phyloP scores from a whole-genome alignment of 2,888 invertebrate genomes.

The Epicampocera succincta region DNA sequence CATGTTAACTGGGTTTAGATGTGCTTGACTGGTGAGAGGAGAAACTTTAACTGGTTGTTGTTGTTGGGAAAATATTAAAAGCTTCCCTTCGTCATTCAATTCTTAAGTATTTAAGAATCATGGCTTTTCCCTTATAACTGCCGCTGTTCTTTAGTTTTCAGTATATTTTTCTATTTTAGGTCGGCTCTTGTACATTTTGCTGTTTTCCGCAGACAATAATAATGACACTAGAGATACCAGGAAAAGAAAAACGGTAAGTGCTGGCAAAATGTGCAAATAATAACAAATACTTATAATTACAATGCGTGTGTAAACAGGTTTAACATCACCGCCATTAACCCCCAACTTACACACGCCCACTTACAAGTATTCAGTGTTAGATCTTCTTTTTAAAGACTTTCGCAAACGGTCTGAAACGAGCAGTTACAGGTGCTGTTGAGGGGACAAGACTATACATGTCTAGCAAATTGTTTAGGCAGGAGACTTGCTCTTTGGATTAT shows the following conservation, averaged over 20 bases:
- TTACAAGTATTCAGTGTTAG: background rate
- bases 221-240: constrained; percentile 47
- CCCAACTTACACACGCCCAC: background rate
- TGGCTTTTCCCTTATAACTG: constrained; percentile 37
- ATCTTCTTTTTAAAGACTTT: background rate
- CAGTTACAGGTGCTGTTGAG: constrained; percentile 44
- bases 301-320: constrained; percentile 68
- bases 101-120: constrained; percentile 44
- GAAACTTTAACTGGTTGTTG: constrained; percentile 14
- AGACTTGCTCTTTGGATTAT: constrained; percentile 39
- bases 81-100: constrained; percentile 29
- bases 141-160: constrained; percentile 50
- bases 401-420: background rate
- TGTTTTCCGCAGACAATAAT: constrained; percentile 51
- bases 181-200: constrained; percentile 16
- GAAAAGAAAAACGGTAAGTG: constrained; percentile 69
- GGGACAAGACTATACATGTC: constrained; percentile 16
- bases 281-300: constrained; percentile 74
- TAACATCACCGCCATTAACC: constrained; percentile 44
- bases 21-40: constrained; percentile 38
- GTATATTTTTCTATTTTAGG: background rate
- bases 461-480: background rate
- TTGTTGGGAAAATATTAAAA: constrained; percentile 54
- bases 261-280: constrained; percentile 78
- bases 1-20: constrained; percentile 50